Evolutionary conservation across 92 coral and sea anemone genomes (phyloP), one percentile per base, ranked within the genome.

Genomic region (Meandrina meandrites): DNA sequence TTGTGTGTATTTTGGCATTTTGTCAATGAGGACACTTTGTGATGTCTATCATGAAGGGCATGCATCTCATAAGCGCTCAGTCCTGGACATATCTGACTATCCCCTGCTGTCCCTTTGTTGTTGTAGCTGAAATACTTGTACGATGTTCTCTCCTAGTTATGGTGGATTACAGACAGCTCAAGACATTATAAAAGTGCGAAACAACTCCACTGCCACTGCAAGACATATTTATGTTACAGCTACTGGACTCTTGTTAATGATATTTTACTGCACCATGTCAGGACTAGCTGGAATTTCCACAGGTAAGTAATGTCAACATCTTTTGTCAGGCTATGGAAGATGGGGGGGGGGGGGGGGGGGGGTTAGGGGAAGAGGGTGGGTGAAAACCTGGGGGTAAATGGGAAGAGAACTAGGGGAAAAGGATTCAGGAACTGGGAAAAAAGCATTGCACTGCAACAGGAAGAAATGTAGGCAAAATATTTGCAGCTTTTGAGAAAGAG

Each of bases 231-330:
- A 83, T 88, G 95, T 95, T 17, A 91, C 95, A 31, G 42, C 86
- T 17, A 35, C 86, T 69, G 98, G 98, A 9, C 84, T 95, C 21
- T 31, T 93, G 15, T 84, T 93, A 12, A 92, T 95, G 92, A 34
- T 93, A 57, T 28, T 93, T 30, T 95, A 89, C 82, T 95, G 98
- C 70, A 91, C 92, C 16, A 93, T 93, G 87, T 95, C 98, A 57
- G 98, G 96, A 28, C 76, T 89, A 8, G 96, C 98, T 53, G 98
- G 96, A 60, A 94, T 95, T 22, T 91, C 94, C 71, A 95, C 98
- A 88, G 98, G 98, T 95, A 91, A 60, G 19, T 57, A 16, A 9
- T 21, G 17, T 4, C 53, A 10, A 37, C 19, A 0, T 27, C 15
- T 27, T 8, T 68, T 11, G 27, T 19, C 24, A 18, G n/a, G 8